A percentile compares a stretch with the other conserved stretches of the same genome.
Evolutionary conservation across 2,888 invertebrate species (phyloP).

Genomic region (Platycheirus rosarum): DNA sequence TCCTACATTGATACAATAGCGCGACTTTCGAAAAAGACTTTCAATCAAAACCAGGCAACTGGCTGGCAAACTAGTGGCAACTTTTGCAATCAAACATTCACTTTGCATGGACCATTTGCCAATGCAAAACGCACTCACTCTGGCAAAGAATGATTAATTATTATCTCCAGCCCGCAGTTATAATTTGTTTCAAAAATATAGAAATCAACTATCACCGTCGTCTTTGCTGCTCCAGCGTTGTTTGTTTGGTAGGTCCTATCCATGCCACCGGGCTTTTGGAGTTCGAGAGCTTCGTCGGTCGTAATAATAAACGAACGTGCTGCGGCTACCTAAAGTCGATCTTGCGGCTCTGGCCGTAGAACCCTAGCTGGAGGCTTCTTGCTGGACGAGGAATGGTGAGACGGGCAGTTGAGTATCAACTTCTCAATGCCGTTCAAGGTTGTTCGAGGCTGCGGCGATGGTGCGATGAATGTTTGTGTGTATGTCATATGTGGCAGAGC

Average conservation of each 20-base stretch:
- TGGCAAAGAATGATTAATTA: slow-evolving; percentile 64
- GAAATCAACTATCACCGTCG: slow-evolving; percentile 59
- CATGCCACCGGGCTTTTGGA: slow-evolving; percentile 44
- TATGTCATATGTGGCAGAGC: slow-evolving; percentile 22
- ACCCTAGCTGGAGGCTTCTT: slow-evolving; percentile 53
- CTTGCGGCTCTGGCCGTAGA: slow-evolving; percentile 49
- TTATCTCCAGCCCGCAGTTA: slow-evolving; percentile 58
- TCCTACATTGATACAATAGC: neutral
- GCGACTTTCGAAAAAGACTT: slow-evolving; percentile 64
- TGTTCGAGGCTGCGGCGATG: slow-evolving; percentile 55
- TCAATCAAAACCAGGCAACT: slow-evolving; percentile 54
- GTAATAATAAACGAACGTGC: slow-evolving; percentile 42
- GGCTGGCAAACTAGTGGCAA: neutral
- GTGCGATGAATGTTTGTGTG: slow-evolving; percentile 36
- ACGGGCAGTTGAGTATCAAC: slow-evolving; percentile 36
- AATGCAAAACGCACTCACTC: slow-evolving; percentile 59
- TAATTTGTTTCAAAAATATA: slow-evolving; percentile 48
- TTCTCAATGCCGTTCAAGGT: slow-evolving; percentile 74
- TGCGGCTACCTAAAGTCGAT: slow-evolving; percentile 33
- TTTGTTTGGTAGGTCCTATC: too few species aligned
- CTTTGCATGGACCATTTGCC: slow-evolving; percentile 71
- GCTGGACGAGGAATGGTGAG: slow-evolving; percentile 7
- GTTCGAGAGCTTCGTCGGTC: slow-evolving; percentile 25
- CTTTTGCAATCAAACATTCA: slow-evolving; percentile 70
- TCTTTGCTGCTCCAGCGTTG: slow-evolving; percentile 15